These are phyloP conservation scores for Promerops cafer DNA, from an alignment of 2,113 vertebrate genomes.

Conservation along the genomic window DNA sequence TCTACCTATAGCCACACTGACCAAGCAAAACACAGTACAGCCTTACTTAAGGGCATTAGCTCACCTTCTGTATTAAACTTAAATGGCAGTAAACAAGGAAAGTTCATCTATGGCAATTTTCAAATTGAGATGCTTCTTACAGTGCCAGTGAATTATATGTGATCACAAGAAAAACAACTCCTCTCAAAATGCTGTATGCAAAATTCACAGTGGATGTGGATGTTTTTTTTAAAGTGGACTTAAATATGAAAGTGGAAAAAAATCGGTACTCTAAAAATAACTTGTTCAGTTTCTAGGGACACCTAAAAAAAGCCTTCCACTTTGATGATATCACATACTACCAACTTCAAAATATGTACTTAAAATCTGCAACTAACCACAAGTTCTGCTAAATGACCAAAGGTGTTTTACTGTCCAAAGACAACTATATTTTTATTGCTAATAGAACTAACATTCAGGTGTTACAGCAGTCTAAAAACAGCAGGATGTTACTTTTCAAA, in stretches of 20 bases:
- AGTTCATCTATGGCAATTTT: neutral
- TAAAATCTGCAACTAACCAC: neutral
- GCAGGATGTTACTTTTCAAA: neutral
- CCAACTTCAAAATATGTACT: neutral
- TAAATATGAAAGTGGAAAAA: neutral
- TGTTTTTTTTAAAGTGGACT: neutral
- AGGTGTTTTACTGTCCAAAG: neutral
- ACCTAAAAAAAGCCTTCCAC: neutral
- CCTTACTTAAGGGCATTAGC: neutral
- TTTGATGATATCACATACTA: neutral
- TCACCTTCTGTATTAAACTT: neutral
- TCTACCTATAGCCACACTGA: neutral
- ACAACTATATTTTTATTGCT: neutral
- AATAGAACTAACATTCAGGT: neutral
- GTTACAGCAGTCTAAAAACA: neutral
- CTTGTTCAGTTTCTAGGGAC: neutral
- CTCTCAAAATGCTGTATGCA: neutral
- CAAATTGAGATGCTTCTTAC: neutral
- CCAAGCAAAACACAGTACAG: neutral
- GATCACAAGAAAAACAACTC: neutral
- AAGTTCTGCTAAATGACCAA: neutral
- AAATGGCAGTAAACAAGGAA: neutral
- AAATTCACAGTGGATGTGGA: neutral
- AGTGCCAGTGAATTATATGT: neutral
- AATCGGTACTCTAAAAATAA: neutral